Percentiles rank a stretch among this genome's conserved stretches.
These are phyloP conservation scores for Anthonomus grandis DNA, from an alignment of 1,140 invertebrate genomes.

Conservation along the genomic window DNA sequence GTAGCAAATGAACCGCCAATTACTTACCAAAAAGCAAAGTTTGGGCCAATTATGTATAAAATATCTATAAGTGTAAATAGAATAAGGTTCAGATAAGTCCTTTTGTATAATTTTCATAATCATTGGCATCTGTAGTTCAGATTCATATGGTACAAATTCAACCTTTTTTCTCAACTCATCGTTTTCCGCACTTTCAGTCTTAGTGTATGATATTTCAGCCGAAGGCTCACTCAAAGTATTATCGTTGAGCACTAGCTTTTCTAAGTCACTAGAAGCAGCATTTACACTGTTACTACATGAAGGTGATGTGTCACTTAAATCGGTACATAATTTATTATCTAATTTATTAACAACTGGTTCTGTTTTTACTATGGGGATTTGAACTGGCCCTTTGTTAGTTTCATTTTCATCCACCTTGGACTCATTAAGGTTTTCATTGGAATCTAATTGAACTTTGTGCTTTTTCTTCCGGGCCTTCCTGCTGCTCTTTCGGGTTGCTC, in stretches of 20 bases:
- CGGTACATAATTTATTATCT: slow-evolving; percentile 2
- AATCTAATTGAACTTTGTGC: slow-evolving; percentile 29
- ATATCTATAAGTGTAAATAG: slow-evolving; percentile 99
- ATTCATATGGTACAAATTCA: slow-evolving; percentile 76
- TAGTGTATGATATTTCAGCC: too few relatives aligned
- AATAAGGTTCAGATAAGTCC: slow-evolving; percentile 99
- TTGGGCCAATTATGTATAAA: slow-evolving; percentile 99
- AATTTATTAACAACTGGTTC: too few relatives aligned
- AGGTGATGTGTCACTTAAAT: slow-evolving; percentile 10
- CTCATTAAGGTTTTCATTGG: slow-evolving; percentile 27
- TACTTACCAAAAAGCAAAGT: slow-evolving; percentile 89
- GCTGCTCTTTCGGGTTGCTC: background rate
- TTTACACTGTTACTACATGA: slow-evolving; percentile 21
- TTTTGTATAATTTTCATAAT: slow-evolving; percentile 99
- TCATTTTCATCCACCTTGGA: slow-evolving; percentile 10
- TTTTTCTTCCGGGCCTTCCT: slow-evolving; percentile 29
- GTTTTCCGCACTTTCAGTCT: background rate
- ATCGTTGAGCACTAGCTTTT: slow-evolving; percentile 19
- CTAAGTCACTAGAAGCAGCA: slow-evolving; percentile 7
- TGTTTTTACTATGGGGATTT: too few relatives aligned
- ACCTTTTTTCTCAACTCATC: slow-evolving; percentile 19
- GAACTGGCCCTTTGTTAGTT: background rate
- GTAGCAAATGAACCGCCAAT: background rate
- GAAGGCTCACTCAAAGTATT: background rate
- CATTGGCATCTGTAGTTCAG: slow-evolving; percentile 88